Base-by-base conservation (phyloP, 2,113 vertebrate genomes). In the Erinaceus europaeus region DNA sequence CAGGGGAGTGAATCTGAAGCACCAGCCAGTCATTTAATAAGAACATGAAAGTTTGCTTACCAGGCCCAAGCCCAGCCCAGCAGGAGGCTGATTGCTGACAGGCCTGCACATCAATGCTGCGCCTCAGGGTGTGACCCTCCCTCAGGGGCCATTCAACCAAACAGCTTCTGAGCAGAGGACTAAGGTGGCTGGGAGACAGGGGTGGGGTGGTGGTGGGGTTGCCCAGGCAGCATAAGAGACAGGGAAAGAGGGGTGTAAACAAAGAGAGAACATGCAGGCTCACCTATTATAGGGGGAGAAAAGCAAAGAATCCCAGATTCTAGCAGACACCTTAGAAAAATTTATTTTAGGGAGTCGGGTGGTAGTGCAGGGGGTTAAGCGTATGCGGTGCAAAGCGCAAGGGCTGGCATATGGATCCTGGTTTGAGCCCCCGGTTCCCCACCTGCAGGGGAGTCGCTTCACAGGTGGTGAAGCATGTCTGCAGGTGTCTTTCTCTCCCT, bases 71-170 rank as follows among this genome's bases (percentile, higher is more conserved):
- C 42, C 82, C n/a, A 46, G 67, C 75, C 29, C 93, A 12, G 82
- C 3, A 61, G 95, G 93, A 76, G 82, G 91, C 80, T 94, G 97
- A 95, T 94, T 96, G 93, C 93, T 92, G 72, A 74, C 6, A 86
- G 83, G 74, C 4, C 13, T 0, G 23, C 53, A 55, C 53, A 27
- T 27, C 53, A 55, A 15, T 72, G 74, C 36, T 2, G n/a, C 32
- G 11, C 40, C 71, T 29, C 11, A 1, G 89, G 69, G 86, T n/a
- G 52, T 23, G 75, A 88, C 46, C 9, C 53, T 72, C 53, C 18
- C 55, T 11, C n/a, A n/a, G 65, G 48, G 80, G 27, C 38, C 61
- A 15, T 4, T 2, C 36, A 50, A 67, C 23, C 50, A 11, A 6
- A 27, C 0, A 38, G 64, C 40, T 4, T 7, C 6, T 15, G 69